Conservation (phyloP, 2,888 invertebrate species). For the Lasioglossum zephyrum region DNA sequence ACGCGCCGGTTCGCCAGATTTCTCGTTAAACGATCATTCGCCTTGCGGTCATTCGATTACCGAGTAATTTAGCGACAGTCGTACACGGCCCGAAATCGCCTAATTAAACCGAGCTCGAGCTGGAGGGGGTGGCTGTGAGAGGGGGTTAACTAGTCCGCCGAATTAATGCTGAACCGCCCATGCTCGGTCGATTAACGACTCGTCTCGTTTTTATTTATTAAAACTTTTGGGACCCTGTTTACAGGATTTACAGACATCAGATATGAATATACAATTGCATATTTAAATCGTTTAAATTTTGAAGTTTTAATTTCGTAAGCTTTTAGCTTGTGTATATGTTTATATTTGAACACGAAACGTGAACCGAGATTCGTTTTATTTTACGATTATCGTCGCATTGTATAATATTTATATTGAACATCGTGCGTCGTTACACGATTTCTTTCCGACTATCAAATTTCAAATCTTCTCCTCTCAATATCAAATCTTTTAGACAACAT, state of each 20-base stretch:
- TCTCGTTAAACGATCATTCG: background rate
- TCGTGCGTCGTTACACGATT: too few relatives aligned
- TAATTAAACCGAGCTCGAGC: conserved; percentile 28
- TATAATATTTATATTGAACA: too few relatives aligned
- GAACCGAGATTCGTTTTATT: too few relatives aligned
- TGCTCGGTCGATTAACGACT: background rate
- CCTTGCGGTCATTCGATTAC: conserved; percentile 38
- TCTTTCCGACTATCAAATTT: too few relatives aligned
- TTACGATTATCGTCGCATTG: too few relatives aligned
- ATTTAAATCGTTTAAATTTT: background rate
- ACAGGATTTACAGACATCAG: background rate
- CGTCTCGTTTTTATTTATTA: background rate
- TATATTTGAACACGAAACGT: background rate
- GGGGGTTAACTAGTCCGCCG: background rate
- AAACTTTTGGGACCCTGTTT: background rate
- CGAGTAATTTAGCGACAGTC: conserved; percentile 47
- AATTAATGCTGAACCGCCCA: background rate
- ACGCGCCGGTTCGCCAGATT: conserved; percentile 13
- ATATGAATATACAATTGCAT: background rate
- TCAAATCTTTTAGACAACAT: background rate
- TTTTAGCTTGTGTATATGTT: background rate
- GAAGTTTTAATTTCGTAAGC: too few relatives aligned
- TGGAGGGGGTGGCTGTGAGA: background rate
- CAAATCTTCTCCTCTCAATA: too few relatives aligned
- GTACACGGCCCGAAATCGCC: conserved; percentile 30